phyloP scores from a whole-genome alignment of 2,888 invertebrate genomes.

The Crematogaster levior region DNA sequence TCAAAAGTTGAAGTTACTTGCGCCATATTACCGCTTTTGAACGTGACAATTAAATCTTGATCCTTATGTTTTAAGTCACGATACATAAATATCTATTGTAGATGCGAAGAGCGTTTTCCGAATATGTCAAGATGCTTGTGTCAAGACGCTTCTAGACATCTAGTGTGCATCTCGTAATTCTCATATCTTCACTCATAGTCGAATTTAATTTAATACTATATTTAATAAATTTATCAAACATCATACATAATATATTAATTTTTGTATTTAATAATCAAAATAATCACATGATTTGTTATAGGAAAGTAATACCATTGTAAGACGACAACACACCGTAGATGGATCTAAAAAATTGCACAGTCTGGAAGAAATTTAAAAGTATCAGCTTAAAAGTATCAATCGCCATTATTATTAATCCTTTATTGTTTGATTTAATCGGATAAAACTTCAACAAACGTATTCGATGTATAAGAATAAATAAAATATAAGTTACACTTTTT shows the following conservation, averaged over 20 bases:
- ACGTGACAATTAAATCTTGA: too few relatives aligned
- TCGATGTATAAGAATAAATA: neutral
- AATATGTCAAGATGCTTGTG: too few relatives aligned
- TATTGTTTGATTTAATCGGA: neutral
- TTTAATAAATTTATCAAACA: neutral
- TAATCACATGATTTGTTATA: neutral
- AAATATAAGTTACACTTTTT: neutral
- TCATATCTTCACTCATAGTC: too few relatives aligned
- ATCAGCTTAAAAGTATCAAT: neutral
- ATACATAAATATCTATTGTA: neutral
- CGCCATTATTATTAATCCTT: neutral
- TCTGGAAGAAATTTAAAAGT: neutral
- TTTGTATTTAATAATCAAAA: neutral
- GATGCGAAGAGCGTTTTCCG: too few relatives aligned
- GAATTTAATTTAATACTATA: neutral
- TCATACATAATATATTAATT: neutral
- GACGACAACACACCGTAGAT: too few relatives aligned
- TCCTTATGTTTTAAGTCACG: neutral
- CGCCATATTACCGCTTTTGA: too few relatives aligned
- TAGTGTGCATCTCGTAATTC: neutral
- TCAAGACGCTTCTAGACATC: neutral
- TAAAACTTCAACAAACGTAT: neutral
- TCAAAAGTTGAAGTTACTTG: neutral
- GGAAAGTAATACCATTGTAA: neutral
- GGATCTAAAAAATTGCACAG: neutral